Evolutionary conservation across 2,113 vertebrate species (phyloP), one percentile per base, ranked within the genome.

Genomic region (Caranx ignobilis): DNA sequence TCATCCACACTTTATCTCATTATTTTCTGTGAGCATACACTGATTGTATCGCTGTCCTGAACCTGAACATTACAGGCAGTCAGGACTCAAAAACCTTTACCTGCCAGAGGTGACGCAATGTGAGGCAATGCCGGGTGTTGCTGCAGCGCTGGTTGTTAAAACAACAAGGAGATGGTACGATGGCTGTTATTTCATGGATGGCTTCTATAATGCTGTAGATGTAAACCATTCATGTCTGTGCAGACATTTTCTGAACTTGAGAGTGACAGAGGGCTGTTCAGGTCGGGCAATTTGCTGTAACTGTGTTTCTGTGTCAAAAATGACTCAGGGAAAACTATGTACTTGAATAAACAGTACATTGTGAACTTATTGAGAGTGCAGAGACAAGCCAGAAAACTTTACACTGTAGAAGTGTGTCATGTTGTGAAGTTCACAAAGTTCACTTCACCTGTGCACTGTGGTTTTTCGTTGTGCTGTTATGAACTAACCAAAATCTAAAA

Each of bases 161-260:
- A 75, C 65, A 82, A 37, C 64, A 7, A 32, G 26, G 57, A 2
- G 50, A 43, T 63, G 71, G 82, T 60, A 43, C 70, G 75, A 84
- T 78, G 73, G 66, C 61, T 81, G 84, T 71, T 79, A 66, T 76
- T 87, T 81, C 75, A 85, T 77, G 59, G 52, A 69, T 81, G 81
- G 37, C 52, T 79, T 79, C 63, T 75, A 62, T 34, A 84, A 47
- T 39, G 35, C 55, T 67, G 2, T 13, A 60, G 47, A 39, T 71
- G 4, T 55, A 50, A 37, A 48, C 39, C 35, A 78, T 88, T 83
- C 50, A 85, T 68, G 85, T 88, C 68, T 77, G 45, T 74, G 79
- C 50, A 74, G n/a, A 82, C 69, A 82, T 83, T 71, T 15, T 6
- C 39, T 26, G 26, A 26, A 26, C 1, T 26, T 26, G 37, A 75